Percentiles rank a stretch among this genome's conserved stretches.
Conservation (phyloP, 2,888 invertebrate genomes). For the Harmothoe impar region DNA sequence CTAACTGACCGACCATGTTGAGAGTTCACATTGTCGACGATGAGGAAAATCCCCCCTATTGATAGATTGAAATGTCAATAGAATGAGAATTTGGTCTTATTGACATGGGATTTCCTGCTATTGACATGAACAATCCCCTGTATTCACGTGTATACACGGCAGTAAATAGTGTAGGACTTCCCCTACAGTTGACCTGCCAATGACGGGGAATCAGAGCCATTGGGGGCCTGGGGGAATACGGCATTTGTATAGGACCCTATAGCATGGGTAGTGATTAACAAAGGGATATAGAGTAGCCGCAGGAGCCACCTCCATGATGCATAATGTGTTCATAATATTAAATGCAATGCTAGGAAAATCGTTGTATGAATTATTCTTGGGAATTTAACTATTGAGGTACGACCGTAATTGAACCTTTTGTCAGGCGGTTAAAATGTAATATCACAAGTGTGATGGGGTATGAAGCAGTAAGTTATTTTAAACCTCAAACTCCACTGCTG, state of each 20-base stretch:
- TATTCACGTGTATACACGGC: background rate
- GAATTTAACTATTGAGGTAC: too few relatives aligned
- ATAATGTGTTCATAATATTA: too few relatives aligned
- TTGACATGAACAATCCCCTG: background rate
- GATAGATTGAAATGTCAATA: constrained; percentile 29
- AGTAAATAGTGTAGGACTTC: background rate
- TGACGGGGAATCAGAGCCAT: background rate
- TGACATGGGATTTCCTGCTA: background rate
- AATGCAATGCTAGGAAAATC: too few relatives aligned
- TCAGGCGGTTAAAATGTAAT: too few relatives aligned
- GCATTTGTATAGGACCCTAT: background rate
- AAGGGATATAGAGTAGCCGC: background rate
- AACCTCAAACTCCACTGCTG: too few relatives aligned
- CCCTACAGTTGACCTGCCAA: background rate
- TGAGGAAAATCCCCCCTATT: constrained; percentile 29
- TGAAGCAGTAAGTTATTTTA: too few relatives aligned
- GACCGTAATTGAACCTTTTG: too few relatives aligned
- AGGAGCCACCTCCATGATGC: too few relatives aligned
- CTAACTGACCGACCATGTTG: background rate
- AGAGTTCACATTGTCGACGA: background rate
- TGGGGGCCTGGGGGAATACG: background rate
- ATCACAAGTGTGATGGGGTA: too few relatives aligned
- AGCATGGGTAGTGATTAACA: background rate
- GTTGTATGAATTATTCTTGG: too few relatives aligned
- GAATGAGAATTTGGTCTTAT: background rate